Conservation (phyloP, 2,888 invertebrate species). For the Allygus modestus region DNA sequence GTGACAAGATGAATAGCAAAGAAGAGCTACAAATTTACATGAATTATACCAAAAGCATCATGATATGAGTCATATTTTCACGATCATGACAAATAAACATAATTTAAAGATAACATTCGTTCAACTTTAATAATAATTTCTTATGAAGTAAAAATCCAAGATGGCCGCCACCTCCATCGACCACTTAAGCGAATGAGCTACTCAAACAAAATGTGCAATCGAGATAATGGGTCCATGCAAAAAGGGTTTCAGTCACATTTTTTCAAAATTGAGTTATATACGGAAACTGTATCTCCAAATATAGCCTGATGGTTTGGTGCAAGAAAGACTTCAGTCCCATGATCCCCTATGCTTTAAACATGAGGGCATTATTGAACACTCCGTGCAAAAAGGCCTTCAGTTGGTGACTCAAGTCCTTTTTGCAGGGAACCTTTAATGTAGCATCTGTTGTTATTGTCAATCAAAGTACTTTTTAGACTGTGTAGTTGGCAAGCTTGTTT, state of each 20-base stretch:
- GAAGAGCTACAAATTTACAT: too few species aligned
- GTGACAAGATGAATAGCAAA: too few species aligned
- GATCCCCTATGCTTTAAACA: not conserved
- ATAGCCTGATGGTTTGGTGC: not conserved
- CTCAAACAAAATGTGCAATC: too few species aligned
- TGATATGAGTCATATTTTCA: too few species aligned
- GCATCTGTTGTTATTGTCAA: not conserved
- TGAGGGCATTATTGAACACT: not conserved
- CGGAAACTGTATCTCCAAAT: not conserved
- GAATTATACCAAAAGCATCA: too few species aligned
- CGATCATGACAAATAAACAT: too few species aligned
- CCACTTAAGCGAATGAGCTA: too few species aligned
- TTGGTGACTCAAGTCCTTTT: not conserved
- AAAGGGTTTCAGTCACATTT: not conserved
- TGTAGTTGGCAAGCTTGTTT: too few species aligned
- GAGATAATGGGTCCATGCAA: not conserved
- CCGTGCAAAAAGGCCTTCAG: not conserved
- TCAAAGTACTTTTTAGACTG: not conserved
- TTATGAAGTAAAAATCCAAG: too few species aligned
- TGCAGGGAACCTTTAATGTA: not conserved
- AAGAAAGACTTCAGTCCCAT: constrained; percentile 9
- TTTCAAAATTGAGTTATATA: not conserved
- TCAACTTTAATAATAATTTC: too few species aligned
- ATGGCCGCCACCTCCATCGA: too few species aligned
- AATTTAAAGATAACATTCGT: too few species aligned